Evolutionary conservation across 1,140 invertebrate genomes (phyloP), one percentile per base, ranked within the genome.

Genomic region (Chlorops oryzae): DNA sequence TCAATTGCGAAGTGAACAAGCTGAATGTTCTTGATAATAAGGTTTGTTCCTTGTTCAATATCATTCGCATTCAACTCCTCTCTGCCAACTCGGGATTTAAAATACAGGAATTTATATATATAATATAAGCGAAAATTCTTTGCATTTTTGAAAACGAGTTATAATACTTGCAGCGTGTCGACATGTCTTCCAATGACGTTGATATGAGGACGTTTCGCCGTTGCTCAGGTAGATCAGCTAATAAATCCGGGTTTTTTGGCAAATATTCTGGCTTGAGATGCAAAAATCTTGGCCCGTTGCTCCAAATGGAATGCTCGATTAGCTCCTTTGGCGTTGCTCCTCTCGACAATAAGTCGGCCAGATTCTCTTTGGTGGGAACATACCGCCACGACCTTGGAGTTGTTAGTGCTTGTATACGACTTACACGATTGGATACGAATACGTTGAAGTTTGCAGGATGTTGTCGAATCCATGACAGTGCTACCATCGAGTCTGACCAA

Each of bases 331-430:
- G n/a, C n/a, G n/a, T n/a, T n/a, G n/a, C n/a, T 1, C 65, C 65
- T 17, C 65, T 43, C 1, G 66, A 72, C 1, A 62, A 39, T 4
- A 62, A 24, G 42, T 75, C 73, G 0, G 72, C 63, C 2, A 64
- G 65, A 54, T 72, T 70, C 10, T 57, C 47, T n/a, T 47, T 32
- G 1, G 61, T 53, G 9, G 53, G 51, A 4, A 73, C 61, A 47
- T 73, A 59, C 5, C 32, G 37, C 68, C 65, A 73, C 6, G 35
- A n/a, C n/a, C n/a, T n/a, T n/a, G n/a, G n/a, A n/a, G n/a, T n/a
- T n/a, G n/a, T n/a, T n/a, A n/a, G n/a, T n/a, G n/a, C n/a, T 50
- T 50, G 48, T 15, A 50, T 50, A 12, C 9, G 22, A 22, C 15
- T 32, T 25, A 50, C n/a, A 3, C 40, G 21, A 20, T 44, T 44